Evolutionary conservation across 2,113 vertebrate species (phyloP).

Genomic region (Anas platyrhynchos): DNA sequence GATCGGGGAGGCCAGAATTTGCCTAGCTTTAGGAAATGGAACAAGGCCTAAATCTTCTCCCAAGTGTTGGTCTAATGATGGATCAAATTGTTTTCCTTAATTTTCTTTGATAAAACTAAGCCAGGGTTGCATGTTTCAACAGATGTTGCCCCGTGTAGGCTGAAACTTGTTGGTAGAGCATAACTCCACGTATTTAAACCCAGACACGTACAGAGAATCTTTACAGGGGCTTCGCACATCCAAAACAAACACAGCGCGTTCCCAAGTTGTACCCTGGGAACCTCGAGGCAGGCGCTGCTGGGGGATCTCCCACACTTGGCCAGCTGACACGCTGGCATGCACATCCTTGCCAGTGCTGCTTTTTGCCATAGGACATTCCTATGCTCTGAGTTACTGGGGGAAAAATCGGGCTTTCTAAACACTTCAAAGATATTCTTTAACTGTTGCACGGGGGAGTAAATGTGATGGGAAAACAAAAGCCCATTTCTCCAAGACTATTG

Average conservation of each 20-base stretch:
- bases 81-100: slow-evolving; percentile 53
- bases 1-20: background rate
- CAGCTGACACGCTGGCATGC: slow-evolving; percentile 56
- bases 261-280: slow-evolving; percentile 53
- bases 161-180: slow-evolving; percentile 43
- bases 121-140: slow-evolving; percentile 49
- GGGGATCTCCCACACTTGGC: slow-evolving; percentile 59
- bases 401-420: slow-evolving; percentile 38
- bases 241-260: slow-evolving; percentile 52
- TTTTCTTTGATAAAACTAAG: slow-evolving; percentile 34
- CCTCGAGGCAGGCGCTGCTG: slow-evolving; percentile 28
- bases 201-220: background rate
- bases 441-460: slow-evolving; percentile 22
- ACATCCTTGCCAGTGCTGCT: slow-evolving; percentile 32
- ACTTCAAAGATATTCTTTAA: slow-evolving; percentile 27
- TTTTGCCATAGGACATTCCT: slow-evolving; percentile 62
- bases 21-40: slow-evolving; percentile 28
- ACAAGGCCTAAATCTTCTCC: slow-evolving; percentile 24
- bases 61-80: slow-evolving; percentile 21
- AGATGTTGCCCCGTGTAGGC: slow-evolving; percentile 52
- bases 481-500: background rate
- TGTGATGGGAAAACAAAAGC: slow-evolving; percentile 40
- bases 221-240: slow-evolving; percentile 31
- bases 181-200: slow-evolving; percentile 34
- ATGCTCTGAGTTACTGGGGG: slow-evolving; percentile 43